Percentiles rank a stretch among this genome's conserved stretches.
These are phyloP conservation scores for Drosophila barbarae DNA, from an alignment of 2,888 invertebrate species.

Conservation along the genomic window DNA sequence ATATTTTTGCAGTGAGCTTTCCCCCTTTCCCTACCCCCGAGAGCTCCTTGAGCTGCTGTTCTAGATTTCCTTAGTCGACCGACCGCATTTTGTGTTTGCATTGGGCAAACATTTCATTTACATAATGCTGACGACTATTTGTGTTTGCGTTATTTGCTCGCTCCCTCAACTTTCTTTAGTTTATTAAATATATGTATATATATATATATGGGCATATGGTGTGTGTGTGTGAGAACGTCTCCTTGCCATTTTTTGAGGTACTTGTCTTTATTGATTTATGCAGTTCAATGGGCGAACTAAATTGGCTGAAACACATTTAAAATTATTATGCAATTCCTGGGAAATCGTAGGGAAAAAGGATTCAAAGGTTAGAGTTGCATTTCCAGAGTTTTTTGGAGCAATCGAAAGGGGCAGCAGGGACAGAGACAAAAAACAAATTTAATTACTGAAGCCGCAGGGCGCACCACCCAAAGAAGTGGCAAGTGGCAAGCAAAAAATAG, in stretches of 20 bases:
- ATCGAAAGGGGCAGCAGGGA: constrained; percentile 7
- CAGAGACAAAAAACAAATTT: constrained; percentile 34
- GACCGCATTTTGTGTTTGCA: constrained; percentile 45
- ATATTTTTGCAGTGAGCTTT: constrained; percentile 13
- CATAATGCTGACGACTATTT: constrained; percentile 68
- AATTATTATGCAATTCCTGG: constrained; percentile 12
- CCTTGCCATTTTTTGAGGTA: constrained; percentile 15
- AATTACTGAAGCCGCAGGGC: constrained; percentile 42
- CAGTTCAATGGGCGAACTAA: constrained; percentile 20
- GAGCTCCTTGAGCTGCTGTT: constrained; percentile 22
- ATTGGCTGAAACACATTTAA: constrained; percentile 30
- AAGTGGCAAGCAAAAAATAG: constrained; percentile 3
- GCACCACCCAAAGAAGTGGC: constrained; percentile 36
- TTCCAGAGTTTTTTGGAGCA: constrained; percentile 3
- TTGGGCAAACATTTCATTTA: constrained; percentile 69
- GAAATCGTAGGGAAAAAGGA: neutral
- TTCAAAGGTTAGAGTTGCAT: constrained; percentile 1
- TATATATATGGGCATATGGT: neutral
- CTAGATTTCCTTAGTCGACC: constrained; percentile 36
- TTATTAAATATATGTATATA: constrained; percentile 49
- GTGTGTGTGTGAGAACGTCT: constrained; percentile 6
- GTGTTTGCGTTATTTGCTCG: constrained; percentile 54
- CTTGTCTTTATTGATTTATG: constrained; percentile 42
- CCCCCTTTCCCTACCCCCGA: neutral
- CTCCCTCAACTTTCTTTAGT: constrained; percentile 23